These are phyloP conservation scores for Neogobius melanostomus DNA, from an alignment of 2,113 vertebrate species.

Conservation along the genomic window DNA sequence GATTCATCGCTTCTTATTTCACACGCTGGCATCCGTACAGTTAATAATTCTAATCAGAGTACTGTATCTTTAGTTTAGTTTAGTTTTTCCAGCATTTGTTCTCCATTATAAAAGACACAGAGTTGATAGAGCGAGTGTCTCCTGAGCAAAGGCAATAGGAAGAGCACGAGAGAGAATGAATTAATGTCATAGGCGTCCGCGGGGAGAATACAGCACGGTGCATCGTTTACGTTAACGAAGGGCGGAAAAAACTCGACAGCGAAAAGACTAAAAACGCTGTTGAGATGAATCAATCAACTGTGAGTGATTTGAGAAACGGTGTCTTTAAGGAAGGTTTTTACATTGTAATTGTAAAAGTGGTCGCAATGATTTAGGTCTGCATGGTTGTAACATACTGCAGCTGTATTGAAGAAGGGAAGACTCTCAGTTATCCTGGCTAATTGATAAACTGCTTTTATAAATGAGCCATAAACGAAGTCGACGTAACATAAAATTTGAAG, in stretches of 20 bases:
- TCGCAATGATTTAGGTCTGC: not conserved
- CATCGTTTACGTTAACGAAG: not conserved
- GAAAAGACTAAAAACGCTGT: not conserved
- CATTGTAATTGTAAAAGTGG: not conserved
- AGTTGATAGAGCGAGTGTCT: conserved; percentile 24
- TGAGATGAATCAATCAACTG: not conserved
- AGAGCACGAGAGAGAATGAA: conserved; percentile 17
- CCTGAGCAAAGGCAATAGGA: conserved; percentile 15
- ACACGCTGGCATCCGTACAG: conserved; percentile 19
- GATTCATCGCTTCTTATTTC: conserved; percentile 27
- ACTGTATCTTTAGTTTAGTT: conserved; percentile 13
- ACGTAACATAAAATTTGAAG: too few species aligned
- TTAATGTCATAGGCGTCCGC: conserved; percentile 8
- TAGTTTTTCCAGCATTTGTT: conserved; percentile 42
- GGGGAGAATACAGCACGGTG: not conserved
- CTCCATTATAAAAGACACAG: conserved; percentile 31
- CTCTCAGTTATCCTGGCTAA: too few species aligned
- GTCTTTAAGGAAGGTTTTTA: not conserved
- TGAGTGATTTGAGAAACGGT: not conserved
- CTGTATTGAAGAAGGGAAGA: too few species aligned
- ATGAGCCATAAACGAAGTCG: too few species aligned
- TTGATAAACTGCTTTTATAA: too few species aligned
- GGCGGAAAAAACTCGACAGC: not conserved
- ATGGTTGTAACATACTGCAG: not conserved
- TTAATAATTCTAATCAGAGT: conserved; percentile 25